phyloP scores from a whole-genome alignment of 2,797 vertebrate species.

The Otolemur crassicaudatus region DNA sequence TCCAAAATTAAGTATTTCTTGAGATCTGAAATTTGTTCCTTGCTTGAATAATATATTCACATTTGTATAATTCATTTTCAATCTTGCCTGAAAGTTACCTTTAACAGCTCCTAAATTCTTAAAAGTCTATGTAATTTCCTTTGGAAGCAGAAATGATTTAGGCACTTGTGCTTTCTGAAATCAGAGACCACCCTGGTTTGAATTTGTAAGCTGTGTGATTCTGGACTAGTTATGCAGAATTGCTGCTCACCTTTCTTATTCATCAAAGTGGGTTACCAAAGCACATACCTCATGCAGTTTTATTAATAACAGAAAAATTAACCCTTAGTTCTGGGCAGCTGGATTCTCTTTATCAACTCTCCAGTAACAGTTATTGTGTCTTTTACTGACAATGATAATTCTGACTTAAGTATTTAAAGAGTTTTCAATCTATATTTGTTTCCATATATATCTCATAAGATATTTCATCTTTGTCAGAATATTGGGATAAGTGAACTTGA shows the following conservation, averaged over 20 bases:
- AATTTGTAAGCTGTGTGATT: not conserved
- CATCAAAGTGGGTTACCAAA: not conserved
- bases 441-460: not conserved
- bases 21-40: not conserved
- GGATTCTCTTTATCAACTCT: slow-evolving; percentile 14
- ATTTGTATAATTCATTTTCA: slow-evolving; percentile 24
- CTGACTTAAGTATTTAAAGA: slow-evolving; percentile 11
- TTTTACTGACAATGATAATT: not conserved
- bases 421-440: not conserved
- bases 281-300: not conserved
- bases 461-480: slow-evolving; percentile 14
- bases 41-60: not conserved
- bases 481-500: slow-evolving; percentile 4
- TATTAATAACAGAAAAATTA: not conserved
- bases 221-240: not conserved
- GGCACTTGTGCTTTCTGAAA: not conserved
- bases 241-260: not conserved
- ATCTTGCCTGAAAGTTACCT: not conserved
- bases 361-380: not conserved
- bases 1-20: not conserved
- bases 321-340: not conserved
- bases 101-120: not conserved
- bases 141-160: slow-evolving; percentile 35
- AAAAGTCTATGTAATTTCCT: not conserved
- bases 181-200: not conserved